Evolutionary conservation across 2,113 vertebrate species (phyloP), one percentile per base, ranked within the genome.

Genomic region (Chelonoidis abingdonii): DNA sequence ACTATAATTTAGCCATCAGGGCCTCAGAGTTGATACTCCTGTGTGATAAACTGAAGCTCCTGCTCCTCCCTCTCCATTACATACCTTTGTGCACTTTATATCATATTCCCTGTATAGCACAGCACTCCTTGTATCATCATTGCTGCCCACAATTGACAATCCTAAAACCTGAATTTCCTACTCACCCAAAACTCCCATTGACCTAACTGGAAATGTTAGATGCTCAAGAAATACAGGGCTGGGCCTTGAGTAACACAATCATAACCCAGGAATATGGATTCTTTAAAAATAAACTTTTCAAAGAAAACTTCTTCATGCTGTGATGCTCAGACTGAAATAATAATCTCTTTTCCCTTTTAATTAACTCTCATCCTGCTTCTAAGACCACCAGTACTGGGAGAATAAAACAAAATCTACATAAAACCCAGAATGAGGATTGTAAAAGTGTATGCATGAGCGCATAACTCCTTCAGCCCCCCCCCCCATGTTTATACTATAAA

Each of bases 161-260:
- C 47, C 44, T 38, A 88, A 91, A 89, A 31, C 41, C 53, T 65
- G 13, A 95, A 14, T 6, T 84, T 9, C 84, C 22, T 79, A 5
- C 27, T 44, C 6, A 1, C 41, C 92, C 95, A 31, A 93, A 81
- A 92, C 47, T 95, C 86, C 17, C 1, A 0, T 44, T 82, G 47
- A 5, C 5, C 93, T 91, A 78, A 44, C 91, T 89, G 83, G 16
- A 75, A 95, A 50, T 92, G 88, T 87, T 87, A 87, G 25, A 38
- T 62, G 53, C 10, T 92, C 4, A 65, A 24, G 87, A 27, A 75
- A 2, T 80, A 5, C 49, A 24, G 22, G 80, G 12, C 41, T 91
- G 81, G 4, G 22, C 86, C 93, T 92, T 83, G 89, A 13, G 75
- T 69, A 54, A 19, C 1, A 0, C 56, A 57, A 5, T 54, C 11